Base-by-base conservation (phyloP, 2,113 vertebrate species). In the Notothenia rossii region DNA sequence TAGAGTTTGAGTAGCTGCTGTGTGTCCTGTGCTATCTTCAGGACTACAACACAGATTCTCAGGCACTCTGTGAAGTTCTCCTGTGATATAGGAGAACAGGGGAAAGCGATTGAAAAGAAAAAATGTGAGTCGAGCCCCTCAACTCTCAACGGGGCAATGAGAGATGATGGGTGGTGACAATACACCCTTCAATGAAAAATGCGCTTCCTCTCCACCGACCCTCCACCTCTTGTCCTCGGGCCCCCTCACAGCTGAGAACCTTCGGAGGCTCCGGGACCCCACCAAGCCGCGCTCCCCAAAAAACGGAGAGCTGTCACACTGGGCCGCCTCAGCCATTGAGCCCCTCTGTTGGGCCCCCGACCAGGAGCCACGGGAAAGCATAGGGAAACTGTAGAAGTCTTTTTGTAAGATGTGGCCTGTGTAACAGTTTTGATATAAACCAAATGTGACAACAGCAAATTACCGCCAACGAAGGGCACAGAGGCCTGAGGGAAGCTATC, bases 151-250 rank as follows among this genome's bases (percentile, higher is more conserved):
- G 72, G 86, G 86, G 85, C 91, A 88, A 89, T 85, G 85, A 88
- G 84, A 93, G 81, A 92, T 91, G 91, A 91, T 92, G 86, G 90
- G 79, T 89, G 89, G 80, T 91, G 87, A 94, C 91, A 93, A 91
- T 90, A 68, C 87, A 84, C 79, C 91, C 84, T 90, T 92, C 88
- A 89, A 77, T 51, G 1, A 91, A 92, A 93, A 86, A 90, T 87
- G 88, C 9, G 56, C 85, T 81, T 86, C 86, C 86, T 87, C 87
- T 82, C 71, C 75, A 8, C 67, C 33, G 72, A 79, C 77, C 59
- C 75, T 85, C 81, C 77, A 78, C 75, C 72, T 85, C 81, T 63
- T 72, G 61, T 82, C 75, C 76, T 58, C 46, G 43, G 82, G 75
- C 75, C 84, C 75, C 82, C 84, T 80, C 86, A 69, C 88, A 84